Evolutionary conservation across 2,797 vertebrate species (phyloP), one percentile per base, ranked within the genome.

Genomic region (Sebastes iracundus): DNA sequence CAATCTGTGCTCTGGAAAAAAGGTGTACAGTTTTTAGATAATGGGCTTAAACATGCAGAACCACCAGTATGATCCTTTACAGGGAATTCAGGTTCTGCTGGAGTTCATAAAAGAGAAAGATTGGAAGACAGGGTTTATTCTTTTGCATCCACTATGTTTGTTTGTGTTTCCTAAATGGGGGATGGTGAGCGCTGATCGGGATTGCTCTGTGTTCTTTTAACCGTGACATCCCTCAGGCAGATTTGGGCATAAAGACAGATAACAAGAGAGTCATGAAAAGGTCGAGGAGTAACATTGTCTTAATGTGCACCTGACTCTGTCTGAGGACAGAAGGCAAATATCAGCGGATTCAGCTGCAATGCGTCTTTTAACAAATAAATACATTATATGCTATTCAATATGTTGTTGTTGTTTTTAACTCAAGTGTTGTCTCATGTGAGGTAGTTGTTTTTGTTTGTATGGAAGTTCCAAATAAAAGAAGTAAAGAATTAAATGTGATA

Each of bases 221-320:
- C 81, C 75, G 32, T 83, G 25, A 78, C 52, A 64, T 79, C 80
- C 89, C 73, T 78, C 75, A 49, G 75, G 86, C 86, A 66, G 65
- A 46, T 75, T 84, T 23, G 66, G 79, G 80, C 25, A 72, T 60
- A 80, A 71, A 86, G 79, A 83, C 82, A 63, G 58, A 83, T 61
- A 79, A 84, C 66, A 75, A 42, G 70, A 66, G 56, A 79, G 70
- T 84, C 77, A 70, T 70, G 85, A 87, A 92, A 92, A 93, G 91
- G 91, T 92, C 90, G 92, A 81, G 53, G 75, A 89, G 81, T 79
- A 82, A 67, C 74, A 76, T 64, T 76, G 79, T 88, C 67, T 88
- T 85, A 82, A 85, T 76, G 75, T 66, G 71, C 61, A 82, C 42
- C 73, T 79, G 76, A 81, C 58, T 73, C 72, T 35, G 64, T 83